phyloP scores from a whole-genome alignment of 2,113 vertebrate genomes.

The Protobothrops flavoviridis region DNA sequence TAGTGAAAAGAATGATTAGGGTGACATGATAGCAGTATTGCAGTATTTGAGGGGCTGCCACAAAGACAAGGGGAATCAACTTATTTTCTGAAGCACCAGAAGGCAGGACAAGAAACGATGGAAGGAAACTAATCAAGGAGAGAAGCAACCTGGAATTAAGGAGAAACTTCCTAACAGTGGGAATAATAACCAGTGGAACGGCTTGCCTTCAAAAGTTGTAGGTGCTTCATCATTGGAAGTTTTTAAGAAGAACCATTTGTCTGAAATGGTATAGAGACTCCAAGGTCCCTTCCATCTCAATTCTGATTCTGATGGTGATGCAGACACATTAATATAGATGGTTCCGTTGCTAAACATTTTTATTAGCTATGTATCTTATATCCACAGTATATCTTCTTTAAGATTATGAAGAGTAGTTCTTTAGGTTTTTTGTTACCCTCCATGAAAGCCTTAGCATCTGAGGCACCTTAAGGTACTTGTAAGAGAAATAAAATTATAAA shows the following conservation, averaged over 20 bases:
- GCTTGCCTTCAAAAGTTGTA: background rate
- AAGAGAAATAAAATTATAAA: slow-evolving; percentile 52
- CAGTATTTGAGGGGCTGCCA: background rate
- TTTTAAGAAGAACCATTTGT: background rate
- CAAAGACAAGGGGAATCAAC: background rate
- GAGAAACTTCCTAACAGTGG: background rate
- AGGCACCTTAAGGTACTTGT: slow-evolving; percentile 46
- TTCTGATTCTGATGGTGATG: background rate
- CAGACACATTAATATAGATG: background rate
- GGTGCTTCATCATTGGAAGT: background rate
- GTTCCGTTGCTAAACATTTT: background rate
- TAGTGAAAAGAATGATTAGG: background rate
- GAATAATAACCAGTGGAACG: background rate
- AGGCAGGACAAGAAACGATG: background rate
- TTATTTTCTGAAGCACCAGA: background rate
- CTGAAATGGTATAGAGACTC: background rate
- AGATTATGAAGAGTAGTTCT: slow-evolving; percentile 3
- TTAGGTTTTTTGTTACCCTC: background rate
- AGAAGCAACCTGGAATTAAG: background rate
- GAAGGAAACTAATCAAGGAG: no score
- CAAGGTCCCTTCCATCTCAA: background rate
- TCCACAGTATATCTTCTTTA: background rate
- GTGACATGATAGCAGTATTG: background rate
- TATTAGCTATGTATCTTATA: background rate
- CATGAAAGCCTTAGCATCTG: slow-evolving; percentile 30